phyloP scores from a whole-genome alignment of 2,888 invertebrate genomes.

The Dendrolimus houi region DNA sequence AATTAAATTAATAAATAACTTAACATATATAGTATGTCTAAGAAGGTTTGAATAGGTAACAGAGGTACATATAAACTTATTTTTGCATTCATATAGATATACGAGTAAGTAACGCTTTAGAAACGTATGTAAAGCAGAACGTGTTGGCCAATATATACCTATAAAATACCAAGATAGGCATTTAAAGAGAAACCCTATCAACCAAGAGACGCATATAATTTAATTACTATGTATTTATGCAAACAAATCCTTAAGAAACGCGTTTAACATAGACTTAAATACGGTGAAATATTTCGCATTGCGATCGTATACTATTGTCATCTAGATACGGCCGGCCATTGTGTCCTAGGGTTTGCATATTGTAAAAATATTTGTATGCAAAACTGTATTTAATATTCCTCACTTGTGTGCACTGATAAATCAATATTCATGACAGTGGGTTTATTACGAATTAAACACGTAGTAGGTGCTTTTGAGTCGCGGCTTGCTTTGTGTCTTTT shows the following conservation, averaged over 20 bases:
- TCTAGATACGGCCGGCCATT: constrained; percentile 44
- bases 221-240: not conserved
- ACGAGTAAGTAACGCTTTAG: too few relatives aligned
- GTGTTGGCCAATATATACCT: too few relatives aligned
- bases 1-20: too few relatives aligned
- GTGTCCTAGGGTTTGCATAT: constrained; percentile 25
- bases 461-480: too few relatives aligned
- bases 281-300: not conserved
- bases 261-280: not conserved
- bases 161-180: too few relatives aligned
- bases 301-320: constrained; percentile 16
- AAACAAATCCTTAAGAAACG: not conserved
- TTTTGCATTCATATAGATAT: too few relatives aligned
- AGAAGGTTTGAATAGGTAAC: too few relatives aligned
- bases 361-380: constrained; percentile 62
- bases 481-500: too few relatives aligned
- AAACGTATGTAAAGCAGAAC: too few relatives aligned
- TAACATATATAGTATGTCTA: too few relatives aligned
- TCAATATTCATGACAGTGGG: constrained; percentile 51
- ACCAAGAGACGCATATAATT: not conserved
- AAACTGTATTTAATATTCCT: constrained; percentile 52
- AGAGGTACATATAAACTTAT: too few relatives aligned
- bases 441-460: not conserved
- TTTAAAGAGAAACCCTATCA: too few relatives aligned
- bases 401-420: constrained; percentile 22